Conservation (phyloP, 2,888 invertebrate genomes). For the Acleris holmiana region DNA sequence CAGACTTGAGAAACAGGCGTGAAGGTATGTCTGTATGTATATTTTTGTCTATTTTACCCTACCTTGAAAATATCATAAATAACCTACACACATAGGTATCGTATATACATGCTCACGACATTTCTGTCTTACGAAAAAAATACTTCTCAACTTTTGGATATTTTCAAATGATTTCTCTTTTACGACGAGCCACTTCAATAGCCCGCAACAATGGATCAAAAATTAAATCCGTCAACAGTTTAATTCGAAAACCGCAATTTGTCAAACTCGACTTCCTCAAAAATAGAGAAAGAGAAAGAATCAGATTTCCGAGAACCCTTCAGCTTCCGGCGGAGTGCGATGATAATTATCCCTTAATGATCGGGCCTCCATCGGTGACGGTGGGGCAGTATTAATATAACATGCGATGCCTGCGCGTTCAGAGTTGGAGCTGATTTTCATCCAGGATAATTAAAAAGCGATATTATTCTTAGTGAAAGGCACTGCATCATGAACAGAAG, state of each 20-base stretch:
- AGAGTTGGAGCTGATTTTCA: constrained; percentile 44
- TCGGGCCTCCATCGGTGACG: constrained; percentile 70
- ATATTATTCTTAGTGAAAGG: too few species aligned
- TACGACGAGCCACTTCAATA: neutral
- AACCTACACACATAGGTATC: too few species aligned
- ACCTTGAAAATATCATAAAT: too few species aligned
- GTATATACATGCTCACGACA: too few species aligned
- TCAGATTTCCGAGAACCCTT: constrained; percentile 76
- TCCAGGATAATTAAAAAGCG: neutral
- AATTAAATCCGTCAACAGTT: constrained; percentile 32
- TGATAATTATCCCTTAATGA: constrained; percentile 81
- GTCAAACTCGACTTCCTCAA: constrained; percentile 59
- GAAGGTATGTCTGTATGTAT: too few species aligned
- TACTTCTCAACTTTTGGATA: neutral
- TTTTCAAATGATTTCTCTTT: neutral
- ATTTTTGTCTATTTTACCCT: too few species aligned
- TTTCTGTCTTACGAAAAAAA: too few species aligned
- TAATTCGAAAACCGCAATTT: constrained; percentile 51
- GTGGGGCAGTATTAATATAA: constrained; percentile 67
- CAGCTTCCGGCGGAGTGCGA: constrained; percentile 74
- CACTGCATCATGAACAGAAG: too few species aligned
- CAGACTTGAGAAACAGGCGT: too few species aligned
- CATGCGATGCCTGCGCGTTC: constrained; percentile 69
- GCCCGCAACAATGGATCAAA: constrained; percentile 31
- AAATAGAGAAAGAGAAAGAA: constrained; percentile 63